Evolutionary conservation across 2,113 vertebrate species (phyloP), one percentile per base, ranked within the genome.

Genomic region (Lanius ludovicianus): DNA sequence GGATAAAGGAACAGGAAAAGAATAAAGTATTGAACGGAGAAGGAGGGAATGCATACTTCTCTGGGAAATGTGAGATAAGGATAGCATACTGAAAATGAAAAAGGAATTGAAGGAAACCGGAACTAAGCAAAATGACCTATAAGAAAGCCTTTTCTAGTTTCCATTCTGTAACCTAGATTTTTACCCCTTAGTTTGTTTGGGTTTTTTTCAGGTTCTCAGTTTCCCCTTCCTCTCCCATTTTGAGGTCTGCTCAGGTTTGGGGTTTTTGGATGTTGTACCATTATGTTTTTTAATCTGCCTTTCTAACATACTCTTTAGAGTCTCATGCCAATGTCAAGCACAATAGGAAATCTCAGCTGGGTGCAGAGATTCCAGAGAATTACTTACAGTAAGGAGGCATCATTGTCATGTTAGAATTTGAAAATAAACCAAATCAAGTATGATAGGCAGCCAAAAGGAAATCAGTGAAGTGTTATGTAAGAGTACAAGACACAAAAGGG

Each of bases 201-300:
- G 2, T 3, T 8, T 21, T 55, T 81, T 67, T 41, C 18, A 74
- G 22, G 87, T 94, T 88, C 84, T 90, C 90, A 94, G 87, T 96
- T 97, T 93, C 89, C 84, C 53, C 39, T 94, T 93, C 95, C 93
- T 96, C 95, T 96, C 63, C 69, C 89, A 93, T 96, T 95, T 95
- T 95, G 89, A 95, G 75, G 53, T 93, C 70, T 95, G 92, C 85
- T 95, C 50, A 70, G 27, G 59, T 87, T 52, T 83, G 27, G 19
- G 15, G 21, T 3, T 78, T 87, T 23, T 8, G 11, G 24, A 33
- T 69, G 11, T 25, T 75, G 23, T 37, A 53, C 28, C 10, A 6
- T 27, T 44, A 1, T 22, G 25, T 27, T 42, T 87, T 64, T 69
- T 10, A 19, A 79, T 93, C 91, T 95, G 89, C 81, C 56, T 94